Conservation (phyloP, 2,113 vertebrate genomes). For the Bagarius yarrelli region DNA sequence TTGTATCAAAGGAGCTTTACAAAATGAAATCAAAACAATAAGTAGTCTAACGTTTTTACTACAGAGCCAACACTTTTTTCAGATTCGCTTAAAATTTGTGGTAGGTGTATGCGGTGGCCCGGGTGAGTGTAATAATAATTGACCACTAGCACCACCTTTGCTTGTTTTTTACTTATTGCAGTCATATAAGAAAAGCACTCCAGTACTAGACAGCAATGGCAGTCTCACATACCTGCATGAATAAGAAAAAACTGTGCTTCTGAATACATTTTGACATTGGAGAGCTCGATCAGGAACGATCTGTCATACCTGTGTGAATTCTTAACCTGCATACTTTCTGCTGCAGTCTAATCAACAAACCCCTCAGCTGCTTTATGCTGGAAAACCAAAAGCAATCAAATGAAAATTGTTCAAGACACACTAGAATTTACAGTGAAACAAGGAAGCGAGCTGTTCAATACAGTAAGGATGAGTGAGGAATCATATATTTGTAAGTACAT, state of each 20-base stretch:
- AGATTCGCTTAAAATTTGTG: background rate
- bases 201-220: conserved; percentile 32
- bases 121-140: background rate
- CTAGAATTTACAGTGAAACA: background rate
- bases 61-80: too few species aligned
- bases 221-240: conserved; percentile 47
- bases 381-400: conserved; percentile 25
- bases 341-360: conserved; percentile 18
- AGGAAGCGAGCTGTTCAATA: background rate
- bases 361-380: background rate
- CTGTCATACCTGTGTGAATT: conserved; percentile 59
- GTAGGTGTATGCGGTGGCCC: background rate
- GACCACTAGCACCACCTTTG: conserved; percentile 2
- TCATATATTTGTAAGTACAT: conserved; percentile 1
- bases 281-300: conserved; percentile 61
- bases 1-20: too few species aligned
- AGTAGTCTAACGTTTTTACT: too few species aligned
- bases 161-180: too few species aligned
- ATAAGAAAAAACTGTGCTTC: conserved; percentile 60
- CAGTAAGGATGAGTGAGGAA: conserved; percentile 18
- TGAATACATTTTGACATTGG: conserved; percentile 55
- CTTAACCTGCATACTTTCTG: conserved; percentile 63
- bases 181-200: background rate
- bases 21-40: too few species aligned
- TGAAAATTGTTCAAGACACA: conserved; percentile 39